Evolutionary conservation across 2,888 invertebrate genomes (phyloP), one percentile per base, ranked within the genome.

Genomic region (Melitaea athalia): DNA sequence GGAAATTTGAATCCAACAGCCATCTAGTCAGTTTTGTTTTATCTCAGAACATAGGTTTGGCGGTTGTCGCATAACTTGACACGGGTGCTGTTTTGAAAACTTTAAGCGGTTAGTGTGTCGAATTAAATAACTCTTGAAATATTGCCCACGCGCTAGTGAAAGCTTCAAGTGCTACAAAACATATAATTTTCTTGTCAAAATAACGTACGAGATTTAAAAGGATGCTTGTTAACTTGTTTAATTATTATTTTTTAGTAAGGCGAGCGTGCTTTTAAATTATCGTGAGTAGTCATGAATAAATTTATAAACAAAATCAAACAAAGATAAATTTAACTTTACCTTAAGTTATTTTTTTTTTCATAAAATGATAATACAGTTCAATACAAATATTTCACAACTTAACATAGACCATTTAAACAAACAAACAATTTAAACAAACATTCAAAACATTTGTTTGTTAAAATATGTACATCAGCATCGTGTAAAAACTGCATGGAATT

Each of bases 51-150:
- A 63, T 49, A 68, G 70, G 60, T 73, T 74, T 72, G 72, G 74
- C 63, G 74, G 77, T 78, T 81, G 81, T 81, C 81, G 76, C 80
- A 79, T 82, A 83, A 79, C 79, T 80, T 79, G 75, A 80, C 76
- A 77, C 78, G 79, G 77, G 77, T 79, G 78, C 78, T 77, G 70
- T 74, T 71, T 74, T 72, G 70, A 69, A 67, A 72, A 75, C 72
- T 77, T 76, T 81, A 81, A 78, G 79, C 79, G 86, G 85, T 84
- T 83, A 89, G 81, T 84, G 77, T 85, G 86, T 79, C 84, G 80
- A 83, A 86, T 88, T 87, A 86, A 88, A 86, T 85, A 88, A 88
- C 80, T 82, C 79, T 84, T 83, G 79, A 86, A 82, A 86, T 82
- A 82, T 82, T 82, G 76, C 81, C 83, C 80, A 81, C 82, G 76